Evolutionary conservation across 2,113 vertebrate genomes (phyloP), one percentile per base, ranked within the genome.

Genomic region (Eidolon helvum): DNA sequence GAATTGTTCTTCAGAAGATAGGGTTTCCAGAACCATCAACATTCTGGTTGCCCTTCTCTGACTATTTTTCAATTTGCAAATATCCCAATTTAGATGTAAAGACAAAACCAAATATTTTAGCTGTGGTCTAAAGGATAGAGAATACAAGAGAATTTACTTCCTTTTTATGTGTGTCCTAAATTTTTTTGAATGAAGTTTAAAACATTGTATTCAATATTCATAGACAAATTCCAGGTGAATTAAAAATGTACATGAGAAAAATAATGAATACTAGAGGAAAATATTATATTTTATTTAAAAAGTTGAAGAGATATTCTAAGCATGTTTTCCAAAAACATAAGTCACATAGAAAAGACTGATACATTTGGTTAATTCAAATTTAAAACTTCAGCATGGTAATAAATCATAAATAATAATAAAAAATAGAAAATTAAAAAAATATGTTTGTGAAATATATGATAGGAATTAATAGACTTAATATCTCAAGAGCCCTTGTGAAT

Each of bases 121-220:
- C 30, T 85, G 2, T 43, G 0, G 12, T 94, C 48, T 53, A 82
- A 82, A 16, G 48, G 50, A 45, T 45, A 85, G 16, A 74, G 33
- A 87, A 85, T 53, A 55, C 35, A 93, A 30, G 38, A 69, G 45
- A 71, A 55, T 83, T 78, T 75, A 15, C 24, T 94, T 90, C 57
- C 35, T 69, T 75, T 79, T 79, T 75, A 26, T 50, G 33, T 84
- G 22, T 83, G 33, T 55, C 43, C 28, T 84, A 83, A 35, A 55
- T 77, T 96, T 90, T 75, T 90, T 21, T 63, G 26, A 43, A 92
- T 40, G 22, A 87, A 92, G 10, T 40, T 92, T 87, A 90, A 79
- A 86, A 94, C 16, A 50, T 75, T 48, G 5, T 71, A 79, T 28
- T 77, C 68, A 33, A 69, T 80, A 79, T 69, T 88, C 18, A 40